phyloP scores from a whole-genome alignment of 2,797 vertebrate genomes.

The Meda fulgida region DNA sequence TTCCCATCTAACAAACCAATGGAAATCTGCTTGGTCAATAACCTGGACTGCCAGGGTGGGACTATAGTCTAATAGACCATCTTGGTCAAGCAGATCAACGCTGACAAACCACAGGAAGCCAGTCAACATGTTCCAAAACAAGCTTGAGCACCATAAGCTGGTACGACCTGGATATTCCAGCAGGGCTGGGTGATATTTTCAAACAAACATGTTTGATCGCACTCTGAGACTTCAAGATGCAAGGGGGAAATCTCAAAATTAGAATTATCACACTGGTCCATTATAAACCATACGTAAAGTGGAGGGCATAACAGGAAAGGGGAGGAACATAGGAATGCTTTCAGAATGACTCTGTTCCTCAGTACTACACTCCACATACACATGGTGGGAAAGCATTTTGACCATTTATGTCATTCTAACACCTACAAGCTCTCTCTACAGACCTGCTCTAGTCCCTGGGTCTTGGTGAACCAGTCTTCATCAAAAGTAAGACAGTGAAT shows the following conservation, averaged over 20 bases:
- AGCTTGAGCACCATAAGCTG: not conserved
- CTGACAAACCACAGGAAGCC: not conserved
- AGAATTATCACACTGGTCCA: conserved; percentile 28
- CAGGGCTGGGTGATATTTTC: not conserved
- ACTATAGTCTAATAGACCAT: not conserved
- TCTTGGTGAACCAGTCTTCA: conserved; percentile 41
- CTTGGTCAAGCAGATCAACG: not conserved
- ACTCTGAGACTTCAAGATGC: not conserved
- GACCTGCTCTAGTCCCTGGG: conserved; percentile 14
- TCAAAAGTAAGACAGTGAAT: conserved; percentile 47
- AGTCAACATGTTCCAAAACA: not conserved
- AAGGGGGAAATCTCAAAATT: conserved; percentile 18
- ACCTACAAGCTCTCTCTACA: conserved; percentile 29
- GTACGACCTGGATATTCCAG: not conserved
- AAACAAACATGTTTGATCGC: not conserved
- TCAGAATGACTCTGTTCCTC: conserved; percentile 39
- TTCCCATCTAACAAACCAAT: not conserved
- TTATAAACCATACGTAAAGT: conserved; percentile 13
- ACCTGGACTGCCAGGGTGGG: not conserved
- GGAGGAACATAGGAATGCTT: conserved; percentile 48
- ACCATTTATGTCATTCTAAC: conserved; percentile 45
- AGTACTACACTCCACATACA: conserved; percentile 50
- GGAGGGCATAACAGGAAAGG: conserved; percentile 10
- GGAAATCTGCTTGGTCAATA: not conserved
- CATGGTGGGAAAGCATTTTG: conserved; percentile 42